Evolutionary conservation across 1,140 invertebrate genomes (phyloP).

Genomic region (Pseudobourletiella spinata): DNA sequence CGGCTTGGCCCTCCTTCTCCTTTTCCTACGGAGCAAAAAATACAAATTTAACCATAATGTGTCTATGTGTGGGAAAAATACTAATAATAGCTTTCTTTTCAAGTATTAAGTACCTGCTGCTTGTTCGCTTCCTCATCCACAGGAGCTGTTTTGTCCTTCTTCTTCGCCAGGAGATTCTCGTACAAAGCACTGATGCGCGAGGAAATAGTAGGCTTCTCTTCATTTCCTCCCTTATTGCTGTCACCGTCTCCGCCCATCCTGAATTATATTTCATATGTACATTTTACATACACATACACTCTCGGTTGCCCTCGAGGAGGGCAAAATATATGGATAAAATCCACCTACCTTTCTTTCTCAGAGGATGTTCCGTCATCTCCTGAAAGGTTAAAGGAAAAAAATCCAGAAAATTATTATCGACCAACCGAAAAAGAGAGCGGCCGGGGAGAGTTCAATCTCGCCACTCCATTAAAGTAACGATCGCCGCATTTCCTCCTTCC

Average conservation of each 20-base stretch:
- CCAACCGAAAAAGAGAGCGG: too few relatives aligned
- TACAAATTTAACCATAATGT: too few relatives aligned
- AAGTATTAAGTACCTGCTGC: too few relatives aligned
- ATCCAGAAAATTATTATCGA: too few relatives aligned
- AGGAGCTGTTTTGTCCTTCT: conserved; percentile 31
- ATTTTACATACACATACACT: too few relatives aligned
- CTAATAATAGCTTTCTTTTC: too few relatives aligned
- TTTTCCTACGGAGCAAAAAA: conserved; percentile 16
- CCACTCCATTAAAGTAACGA: too few relatives aligned
- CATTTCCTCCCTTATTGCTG: conserved; percentile 20
- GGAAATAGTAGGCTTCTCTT: conserved; percentile 21
- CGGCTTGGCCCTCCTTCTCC: conserved; percentile 15
- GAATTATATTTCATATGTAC: neutral
- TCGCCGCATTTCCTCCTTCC: too few relatives aligned
- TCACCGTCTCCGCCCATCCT: conserved; percentile 32
- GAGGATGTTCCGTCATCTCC: conserved; percentile 36
- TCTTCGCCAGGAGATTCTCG: conserved; percentile 31
- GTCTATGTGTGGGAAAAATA: too few relatives aligned
- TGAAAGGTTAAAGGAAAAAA: conserved; percentile 20
- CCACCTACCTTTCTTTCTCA: conserved; percentile 34
- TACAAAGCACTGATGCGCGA: conserved; percentile 33
- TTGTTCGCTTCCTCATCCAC: conserved; percentile 30
- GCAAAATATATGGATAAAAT: too few relatives aligned
- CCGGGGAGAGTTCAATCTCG: too few relatives aligned
- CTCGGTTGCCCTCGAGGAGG: too few relatives aligned